Percentiles rank a stretch among this genome's conserved stretches.
These are phyloP conservation scores for Paramisgurnus dabryanus DNA, from an alignment of 2,113 vertebrate genomes.

Conservation along the genomic window DNA sequence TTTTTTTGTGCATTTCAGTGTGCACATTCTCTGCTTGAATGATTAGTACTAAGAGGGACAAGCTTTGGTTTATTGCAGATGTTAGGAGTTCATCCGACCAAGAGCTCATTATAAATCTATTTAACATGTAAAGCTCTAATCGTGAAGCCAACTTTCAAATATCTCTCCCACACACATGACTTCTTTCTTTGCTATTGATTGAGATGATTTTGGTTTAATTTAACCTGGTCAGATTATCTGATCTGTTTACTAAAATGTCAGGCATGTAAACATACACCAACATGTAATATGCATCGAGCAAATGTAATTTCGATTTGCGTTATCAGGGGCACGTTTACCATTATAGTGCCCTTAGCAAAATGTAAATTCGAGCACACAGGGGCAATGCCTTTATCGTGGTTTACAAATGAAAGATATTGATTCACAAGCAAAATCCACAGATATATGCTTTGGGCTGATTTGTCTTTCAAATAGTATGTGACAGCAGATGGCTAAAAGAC, in stretches of 20 bases:
- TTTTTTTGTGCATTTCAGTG: conserved; percentile 39
- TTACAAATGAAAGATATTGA: conserved; percentile 16
- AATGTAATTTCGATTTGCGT: background rate
- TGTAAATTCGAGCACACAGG: background rate
- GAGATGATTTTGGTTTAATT: background rate
- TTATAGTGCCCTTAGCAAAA: background rate
- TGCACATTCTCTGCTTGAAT: conserved; percentile 60
- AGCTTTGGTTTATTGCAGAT: conserved; percentile 61
- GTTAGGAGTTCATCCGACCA: conserved; percentile 70
- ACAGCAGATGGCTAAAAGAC: background rate
- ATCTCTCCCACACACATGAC: background rate
- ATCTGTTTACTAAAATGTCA: background rate
- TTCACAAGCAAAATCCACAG: background rate
- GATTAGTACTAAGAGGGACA: conserved; percentile 49
- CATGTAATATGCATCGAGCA: background rate
- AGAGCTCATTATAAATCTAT: conserved; percentile 74
- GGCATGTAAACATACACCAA: background rate
- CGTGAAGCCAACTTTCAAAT: conserved; percentile 62
- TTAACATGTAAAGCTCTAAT: conserved; percentile 70
- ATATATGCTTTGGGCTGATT: background rate
- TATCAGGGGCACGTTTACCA: background rate
- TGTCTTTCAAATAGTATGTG: background rate
- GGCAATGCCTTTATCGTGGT: conserved; percentile 1
- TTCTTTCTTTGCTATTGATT: conserved; percentile 18
- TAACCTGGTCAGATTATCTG: conserved; percentile 1